phyloP scores from a whole-genome alignment of 2,888 invertebrate genomes.

The Oxystoma pomonae region DNA sequence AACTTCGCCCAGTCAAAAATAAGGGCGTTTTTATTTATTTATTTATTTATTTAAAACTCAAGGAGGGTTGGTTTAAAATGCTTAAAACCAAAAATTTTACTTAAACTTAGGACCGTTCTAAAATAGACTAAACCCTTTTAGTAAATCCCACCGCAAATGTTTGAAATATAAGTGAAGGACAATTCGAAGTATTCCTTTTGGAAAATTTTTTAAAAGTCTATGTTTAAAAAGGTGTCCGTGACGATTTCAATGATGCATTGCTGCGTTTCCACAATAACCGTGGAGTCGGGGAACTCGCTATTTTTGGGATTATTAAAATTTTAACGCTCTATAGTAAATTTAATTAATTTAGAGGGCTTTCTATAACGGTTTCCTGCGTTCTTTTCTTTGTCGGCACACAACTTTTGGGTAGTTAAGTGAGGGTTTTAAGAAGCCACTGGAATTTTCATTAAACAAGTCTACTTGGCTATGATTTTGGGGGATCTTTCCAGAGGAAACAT shows the following conservation, averaged over 20 bases:
- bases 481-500: neutral
- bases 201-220: too few relatives aligned
- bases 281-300: conserved; percentile 17
- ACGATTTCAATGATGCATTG: conserved; percentile 36
- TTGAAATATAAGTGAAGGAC: too few relatives aligned
- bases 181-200: too few relatives aligned
- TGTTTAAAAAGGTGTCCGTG: too few relatives aligned
- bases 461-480: neutral
- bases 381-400: neutral
- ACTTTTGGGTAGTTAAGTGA: neutral
- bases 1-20: too few relatives aligned
- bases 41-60: too few relatives aligned
- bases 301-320: conserved; percentile 38
- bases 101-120: too few relatives aligned
- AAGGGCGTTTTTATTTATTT: too few relatives aligned
- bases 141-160: too few relatives aligned
- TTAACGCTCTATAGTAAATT: conserved; percentile 29
- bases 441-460: neutral
- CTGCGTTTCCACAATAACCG: neutral
- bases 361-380: neutral
- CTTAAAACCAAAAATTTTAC: too few relatives aligned
- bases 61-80: too few relatives aligned
- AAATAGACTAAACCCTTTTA: too few relatives aligned
- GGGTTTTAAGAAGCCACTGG: neutral
- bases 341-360: conserved; percentile 15